A percentile compares a stretch with the other conserved stretches of the same genome.
Conservation (phyloP, 2,888 invertebrate genomes). For the Lasioglossum malachurum region DNA sequence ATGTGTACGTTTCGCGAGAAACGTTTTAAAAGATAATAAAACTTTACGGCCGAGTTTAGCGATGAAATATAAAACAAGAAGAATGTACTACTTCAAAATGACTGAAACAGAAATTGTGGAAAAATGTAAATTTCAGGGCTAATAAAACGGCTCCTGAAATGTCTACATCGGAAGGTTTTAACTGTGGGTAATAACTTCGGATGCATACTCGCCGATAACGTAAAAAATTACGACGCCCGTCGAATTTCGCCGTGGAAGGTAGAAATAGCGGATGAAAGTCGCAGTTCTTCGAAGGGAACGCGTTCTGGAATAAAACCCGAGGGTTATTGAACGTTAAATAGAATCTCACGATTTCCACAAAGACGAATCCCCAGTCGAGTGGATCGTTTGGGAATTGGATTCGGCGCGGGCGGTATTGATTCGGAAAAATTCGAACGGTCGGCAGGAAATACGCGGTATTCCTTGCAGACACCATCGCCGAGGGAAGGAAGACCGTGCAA, state of each 20-base stretch:
- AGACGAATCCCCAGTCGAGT: neutral
- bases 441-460: constrained; percentile 49
- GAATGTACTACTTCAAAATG: too few relatives aligned
- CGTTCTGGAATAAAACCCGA: neutral
- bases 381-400: constrained; percentile 26
- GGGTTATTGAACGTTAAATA: constrained; percentile 17
- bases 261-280: neutral
- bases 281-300: too few relatives aligned
- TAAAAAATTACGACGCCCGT: neutral
- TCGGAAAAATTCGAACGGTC: constrained; percentile 34
- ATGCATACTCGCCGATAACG: neutral
- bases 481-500: constrained; percentile 37
- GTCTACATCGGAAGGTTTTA: neutral
- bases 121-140: neutral
- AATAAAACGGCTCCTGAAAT: neutral
- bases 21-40: too few relatives aligned
- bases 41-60: too few relatives aligned
- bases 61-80: too few relatives aligned
- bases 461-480: constrained; percentile 34
- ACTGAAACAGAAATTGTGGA: neutral
- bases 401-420: constrained; percentile 5
- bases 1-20: too few relatives aligned
- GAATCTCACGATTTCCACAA: neutral
- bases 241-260: neutral
- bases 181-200: neutral